A percentile compares a stretch with the other conserved stretches of the same genome.
Evolutionary conservation across 2,113 vertebrate species (phyloP).

Genomic region (Pampusana beccarii): DNA sequence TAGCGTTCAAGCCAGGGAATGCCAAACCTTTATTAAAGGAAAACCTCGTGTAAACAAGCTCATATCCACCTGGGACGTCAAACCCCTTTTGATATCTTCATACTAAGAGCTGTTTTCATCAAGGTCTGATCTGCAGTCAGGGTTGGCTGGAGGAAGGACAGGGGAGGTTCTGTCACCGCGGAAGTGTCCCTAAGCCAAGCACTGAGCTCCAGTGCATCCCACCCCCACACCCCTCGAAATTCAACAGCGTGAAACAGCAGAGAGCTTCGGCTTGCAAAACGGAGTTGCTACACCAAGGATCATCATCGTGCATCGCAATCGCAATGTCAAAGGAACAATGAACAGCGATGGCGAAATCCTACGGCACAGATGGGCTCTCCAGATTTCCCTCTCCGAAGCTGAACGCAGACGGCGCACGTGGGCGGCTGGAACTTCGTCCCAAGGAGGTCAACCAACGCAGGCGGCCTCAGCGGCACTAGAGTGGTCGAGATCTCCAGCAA

Average conservation of each 20-base stretch:
- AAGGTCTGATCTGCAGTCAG: neutral
- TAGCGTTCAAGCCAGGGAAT: accelerated
- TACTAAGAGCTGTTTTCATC: neutral
- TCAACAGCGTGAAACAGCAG: neutral
- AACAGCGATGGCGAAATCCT: accelerated
- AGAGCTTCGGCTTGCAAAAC: neutral
- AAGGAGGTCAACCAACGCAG: neutral
- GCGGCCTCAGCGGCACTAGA: neutral
- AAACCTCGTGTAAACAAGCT: neutral
- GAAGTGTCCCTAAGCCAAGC: neutral
- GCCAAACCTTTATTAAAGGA: neutral
- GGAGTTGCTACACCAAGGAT: neutral
- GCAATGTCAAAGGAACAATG: neutral
- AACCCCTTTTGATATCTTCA: accelerated
- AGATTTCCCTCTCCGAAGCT: neutral
- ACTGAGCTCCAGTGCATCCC: neutral
- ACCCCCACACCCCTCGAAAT: neutral
- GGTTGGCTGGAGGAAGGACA: neutral
- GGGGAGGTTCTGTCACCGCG: accelerated
- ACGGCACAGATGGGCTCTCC: neutral
- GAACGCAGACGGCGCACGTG: accelerated
- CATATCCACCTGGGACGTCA: neutral
- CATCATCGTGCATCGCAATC: accelerated
- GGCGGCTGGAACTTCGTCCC: neutral
- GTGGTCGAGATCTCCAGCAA: neutral